Percentiles rank a stretch among this genome's conserved stretches.
Evolutionary conservation across 2,888 invertebrate species (phyloP).

Genomic region (Lysandra coridon): DNA sequence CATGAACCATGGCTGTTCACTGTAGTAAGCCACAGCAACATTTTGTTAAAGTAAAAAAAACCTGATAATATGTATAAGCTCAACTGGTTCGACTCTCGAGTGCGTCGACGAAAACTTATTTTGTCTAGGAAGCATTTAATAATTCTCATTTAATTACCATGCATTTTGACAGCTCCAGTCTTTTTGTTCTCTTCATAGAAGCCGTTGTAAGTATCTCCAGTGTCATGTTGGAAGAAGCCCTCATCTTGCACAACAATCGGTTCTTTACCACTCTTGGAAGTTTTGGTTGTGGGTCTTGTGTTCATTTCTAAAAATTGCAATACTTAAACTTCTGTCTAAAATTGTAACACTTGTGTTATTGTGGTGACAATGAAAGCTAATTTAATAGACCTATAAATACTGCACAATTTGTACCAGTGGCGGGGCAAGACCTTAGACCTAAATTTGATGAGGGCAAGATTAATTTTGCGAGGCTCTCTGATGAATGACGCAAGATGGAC

Average conservation of each 20-base stretch:
- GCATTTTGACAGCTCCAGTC: conserved; percentile 64
- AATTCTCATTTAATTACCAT: conserved; percentile 54
- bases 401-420: no score
- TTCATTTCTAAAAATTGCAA: not conserved
- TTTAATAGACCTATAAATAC: conserved; percentile 33
- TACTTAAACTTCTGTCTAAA: not conserved
- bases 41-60: no score
- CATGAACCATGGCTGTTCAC: no score
- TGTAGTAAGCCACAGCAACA: no score
- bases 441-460: no score
- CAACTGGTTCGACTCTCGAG: no score
- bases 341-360: not conserved
- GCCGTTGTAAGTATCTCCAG: conserved; percentile 81
- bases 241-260: conserved; percentile 56
- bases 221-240: conserved; percentile 73
- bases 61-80: no score
- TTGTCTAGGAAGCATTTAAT: no score
- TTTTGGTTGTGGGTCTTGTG: not conserved
- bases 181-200: conserved; percentile 78
- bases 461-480: no score
- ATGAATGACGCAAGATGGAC: no score
- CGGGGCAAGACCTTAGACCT: no score
- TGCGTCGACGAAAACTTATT: no score
- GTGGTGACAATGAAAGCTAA: conserved; percentile 14
- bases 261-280: conserved; percentile 51